Base-by-base conservation (phyloP, 2,888 invertebrate species). In the Marronus borbonicus region DNA sequence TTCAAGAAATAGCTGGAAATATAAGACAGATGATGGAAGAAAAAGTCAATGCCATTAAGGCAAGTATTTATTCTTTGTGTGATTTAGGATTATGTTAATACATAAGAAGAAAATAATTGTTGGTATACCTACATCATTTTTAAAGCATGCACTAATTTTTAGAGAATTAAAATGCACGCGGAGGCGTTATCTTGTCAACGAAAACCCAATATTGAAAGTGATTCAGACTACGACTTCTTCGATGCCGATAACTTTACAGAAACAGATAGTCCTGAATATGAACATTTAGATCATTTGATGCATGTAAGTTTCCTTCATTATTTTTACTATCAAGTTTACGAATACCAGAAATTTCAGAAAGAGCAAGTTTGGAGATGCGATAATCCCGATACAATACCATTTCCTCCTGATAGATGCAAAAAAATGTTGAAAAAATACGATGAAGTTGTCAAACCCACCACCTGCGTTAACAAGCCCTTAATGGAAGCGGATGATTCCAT, bases 21-120 rank as follows among this genome's bases (percentile, higher is more conserved):
- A 94, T 98, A 80, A 93, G 94, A 85, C 92, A 92, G 69, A 95
- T 97, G 94, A 95, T 97, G 93, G 93, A 94, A 81, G 91, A 94
- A 31, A 96, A 96, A 90, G 94, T 95, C 82, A 93, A 94, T 83
- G 96, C 97, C 3, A 95, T 97, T 4, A 85, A 93, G 92, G 79
- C 77, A 76, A 20, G 68, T 36, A 50, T 55, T 55, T 36, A 36
- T 36, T 36, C 5, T 5, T 0, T 5, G 5, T 36, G 5, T 4
- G 31, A 1, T 5, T 36, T 31, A 31, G 1, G 31, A 31, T 31
- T 17, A 17, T 17, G 17, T 17, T 17, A 17, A 17, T 17, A 17
- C 17, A 24, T 24, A 24, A 24, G 24, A 3, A 44, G 7, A 10
- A 12, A 28, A 36, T 14, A 65, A 20, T 36, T 39, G 39, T 39